Conservation (phyloP, 1,140 invertebrate genomes). For the Ceratitis capitata region DNA sequence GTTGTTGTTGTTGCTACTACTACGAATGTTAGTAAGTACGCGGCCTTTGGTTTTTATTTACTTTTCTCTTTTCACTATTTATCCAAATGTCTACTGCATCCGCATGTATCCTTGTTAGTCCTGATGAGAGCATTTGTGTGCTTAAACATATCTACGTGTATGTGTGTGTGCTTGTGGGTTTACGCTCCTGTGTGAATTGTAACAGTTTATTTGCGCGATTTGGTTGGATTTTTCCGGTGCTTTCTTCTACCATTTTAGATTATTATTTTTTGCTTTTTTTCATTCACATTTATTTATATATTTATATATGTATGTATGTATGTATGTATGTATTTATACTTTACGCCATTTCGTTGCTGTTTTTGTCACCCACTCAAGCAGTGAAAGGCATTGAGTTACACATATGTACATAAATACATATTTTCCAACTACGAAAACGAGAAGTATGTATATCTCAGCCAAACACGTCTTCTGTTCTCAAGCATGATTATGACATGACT, state of each 20-base stretch:
- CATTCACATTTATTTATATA: not conserved
- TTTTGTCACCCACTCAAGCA: slow-evolving; percentile 34
- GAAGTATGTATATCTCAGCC: too few relatives aligned
- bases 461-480: slow-evolving; percentile 55
- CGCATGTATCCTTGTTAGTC: not conserved
- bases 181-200: slow-evolving; percentile 7
- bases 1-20: not conserved
- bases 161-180: not conserved
- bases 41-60: too few relatives aligned
- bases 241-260: not conserved
- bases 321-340: not conserved
- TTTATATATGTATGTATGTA: not conserved
- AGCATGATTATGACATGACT: slow-evolving; percentile 42
- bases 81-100: slow-evolving; percentile 26
- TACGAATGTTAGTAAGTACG: not conserved
- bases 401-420: not conserved
- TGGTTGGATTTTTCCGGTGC: slow-evolving; percentile 30
- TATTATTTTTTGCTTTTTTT: not conserved
- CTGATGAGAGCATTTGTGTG: not conserved
- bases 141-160: not conserved
- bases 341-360: slow-evolving; percentile 28
- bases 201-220: slow-evolving; percentile 35
- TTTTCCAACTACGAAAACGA: not conserved
- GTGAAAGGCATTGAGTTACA: not conserved
- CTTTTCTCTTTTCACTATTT: not conserved